Percentiles rank a stretch among this genome's conserved stretches.
These are phyloP conservation scores for Andrena bicolor DNA, from an alignment of 2,888 invertebrate genomes.

Conservation along the genomic window DNA sequence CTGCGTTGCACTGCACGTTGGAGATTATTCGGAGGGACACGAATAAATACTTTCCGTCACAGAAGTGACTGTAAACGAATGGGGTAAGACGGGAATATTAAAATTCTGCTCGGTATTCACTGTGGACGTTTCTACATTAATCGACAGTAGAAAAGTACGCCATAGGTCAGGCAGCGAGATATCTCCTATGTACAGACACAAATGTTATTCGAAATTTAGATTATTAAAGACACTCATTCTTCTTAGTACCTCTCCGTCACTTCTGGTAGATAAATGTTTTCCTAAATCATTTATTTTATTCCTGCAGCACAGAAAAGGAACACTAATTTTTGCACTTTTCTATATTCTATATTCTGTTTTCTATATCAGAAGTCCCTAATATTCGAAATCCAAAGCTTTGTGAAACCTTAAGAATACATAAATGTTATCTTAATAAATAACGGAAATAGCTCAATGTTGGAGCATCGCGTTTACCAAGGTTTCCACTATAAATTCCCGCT, in stretches of 20 bases:
- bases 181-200: not conserved
- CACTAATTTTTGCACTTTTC: no score
- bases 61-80: slow-evolving; percentile 7
- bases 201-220: not conserved
- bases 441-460: no score
- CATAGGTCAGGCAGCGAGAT: not conserved
- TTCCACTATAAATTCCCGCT: not conserved
- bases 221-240: not conserved
- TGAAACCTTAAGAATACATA: no score
- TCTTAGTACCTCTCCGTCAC: not conserved
- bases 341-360: no score
- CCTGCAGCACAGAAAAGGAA: no score
- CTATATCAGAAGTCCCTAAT: no score
- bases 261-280: no score
- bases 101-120: not conserved
- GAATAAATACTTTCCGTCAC: slow-evolving; percentile 29
- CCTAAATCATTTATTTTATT: no score
- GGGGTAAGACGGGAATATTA: not conserved
- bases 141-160: not conserved
- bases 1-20: slow-evolving; percentile 15
- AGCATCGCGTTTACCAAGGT: no score
- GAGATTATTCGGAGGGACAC: slow-evolving; percentile 9
- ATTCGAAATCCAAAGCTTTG: no score
- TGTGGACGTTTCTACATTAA: not conserved
- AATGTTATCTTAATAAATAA: no score